A percentile compares a stretch with the other conserved stretches of the same genome.
Evolutionary conservation across 2,113 vertebrate species (phyloP).

Genomic region (Caranx ignobilis): DNA sequence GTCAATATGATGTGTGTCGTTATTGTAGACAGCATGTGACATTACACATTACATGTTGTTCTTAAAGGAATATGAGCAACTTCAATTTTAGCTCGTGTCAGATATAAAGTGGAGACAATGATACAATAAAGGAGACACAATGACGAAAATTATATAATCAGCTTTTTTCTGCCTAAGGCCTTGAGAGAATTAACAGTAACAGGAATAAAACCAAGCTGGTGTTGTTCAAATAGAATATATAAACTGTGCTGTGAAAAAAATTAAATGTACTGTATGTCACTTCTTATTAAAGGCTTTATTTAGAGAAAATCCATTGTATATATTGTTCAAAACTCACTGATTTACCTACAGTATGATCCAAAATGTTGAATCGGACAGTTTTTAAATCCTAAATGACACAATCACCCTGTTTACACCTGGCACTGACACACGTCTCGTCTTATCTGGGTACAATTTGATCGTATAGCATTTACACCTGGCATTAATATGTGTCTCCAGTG

Average conservation of each 20-base stretch:
- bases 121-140: too few species aligned
- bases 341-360: background rate
- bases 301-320: background rate
- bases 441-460: too few species aligned
- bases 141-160: too few species aligned
- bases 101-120: too few species aligned
- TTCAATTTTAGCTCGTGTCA: background rate
- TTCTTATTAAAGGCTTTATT: too few species aligned
- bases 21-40: conserved; percentile 1
- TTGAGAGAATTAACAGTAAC: too few species aligned
- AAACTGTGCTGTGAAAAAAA: background rate
- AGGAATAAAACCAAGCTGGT: background rate
- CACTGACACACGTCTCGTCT: too few species aligned
- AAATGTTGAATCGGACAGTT: background rate
- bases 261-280: background rate
- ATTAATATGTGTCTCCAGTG: too few species aligned
- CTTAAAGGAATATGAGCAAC: conserved; percentile 12
- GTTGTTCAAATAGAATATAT: background rate
- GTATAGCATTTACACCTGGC: too few species aligned
- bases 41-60: conserved; percentile 1
- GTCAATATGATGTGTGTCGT: conserved; percentile 36
- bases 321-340: too few species aligned
- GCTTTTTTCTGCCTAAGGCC: too few species aligned
- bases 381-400: background rate
- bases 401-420: background rate